Base-by-base conservation (phyloP, 2,888 invertebrate genomes). In the Platypus cylindrus region DNA sequence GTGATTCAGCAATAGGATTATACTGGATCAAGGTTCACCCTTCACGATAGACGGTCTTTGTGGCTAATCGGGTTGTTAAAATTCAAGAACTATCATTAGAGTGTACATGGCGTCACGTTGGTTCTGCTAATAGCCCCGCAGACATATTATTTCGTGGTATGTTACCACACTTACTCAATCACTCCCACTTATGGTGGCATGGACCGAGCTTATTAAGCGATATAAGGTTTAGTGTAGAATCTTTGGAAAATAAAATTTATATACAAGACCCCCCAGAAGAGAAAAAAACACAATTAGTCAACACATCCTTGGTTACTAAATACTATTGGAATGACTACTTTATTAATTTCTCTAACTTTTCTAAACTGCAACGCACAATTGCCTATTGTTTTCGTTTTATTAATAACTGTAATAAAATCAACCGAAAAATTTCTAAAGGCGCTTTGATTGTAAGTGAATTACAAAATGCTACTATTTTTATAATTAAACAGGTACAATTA, bases 31-130 rank as follows among this genome's bases (percentile, higher is more conserved):
- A 37, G 12, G 18, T 18, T 12, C 20, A 15, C 16, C 34, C 44
- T 13, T 20, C 34, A 12, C 15, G 13, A 7, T 45, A 37, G 37
- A 34, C 42, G 29, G 34, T 28, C 3, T 46, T 27, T 30, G 37
- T 45, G n/a, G 38, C 41, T 7, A 41, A 46, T 31, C 17, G 43
- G 15, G 38, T 46, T 5, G 9, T 37, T 17, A n/a, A n/a, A n/a
- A 45, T 46, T 17, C 40, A 46, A 30, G n/a, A 24, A 4, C 22
- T 36, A 12, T 17, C 43, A 13, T 9, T 27, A 13, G 11, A 23
- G 9, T 13, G 20, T 9, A 7, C 34, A 3, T 41, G 45, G 41
- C 18, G 32, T 36, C 34, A 45, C 17, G 34, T 41, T n/a, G 3
- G 17, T 8, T 25, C 38, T 3, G n/a, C 4, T n/a, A 30, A 40